Evolutionary conservation across 2,113 vertebrate genomes (phyloP).

Genomic region (Tapirus terrestris): DNA sequence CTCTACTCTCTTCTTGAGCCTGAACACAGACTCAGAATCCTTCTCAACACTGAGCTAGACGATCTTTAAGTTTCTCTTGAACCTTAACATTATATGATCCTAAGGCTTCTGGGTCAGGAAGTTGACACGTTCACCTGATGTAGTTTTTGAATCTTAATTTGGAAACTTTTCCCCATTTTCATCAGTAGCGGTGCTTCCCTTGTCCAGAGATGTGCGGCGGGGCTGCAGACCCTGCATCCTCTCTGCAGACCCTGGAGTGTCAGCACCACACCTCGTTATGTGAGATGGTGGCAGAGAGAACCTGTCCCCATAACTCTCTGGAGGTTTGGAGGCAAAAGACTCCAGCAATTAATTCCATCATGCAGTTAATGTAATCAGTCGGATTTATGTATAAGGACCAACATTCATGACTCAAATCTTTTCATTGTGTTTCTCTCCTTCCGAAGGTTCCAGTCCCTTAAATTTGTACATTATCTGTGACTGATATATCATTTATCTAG

Average conservation of each 20-base stretch:
- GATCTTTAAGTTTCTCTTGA: neutral
- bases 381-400: slow-evolving; percentile 80
- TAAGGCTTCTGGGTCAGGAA: neutral
- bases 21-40: neutral
- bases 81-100: neutral
- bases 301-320: neutral
- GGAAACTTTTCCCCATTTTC: neutral
- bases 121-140: too few species aligned
- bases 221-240: neutral
- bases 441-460: slow-evolving; percentile 84
- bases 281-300: neutral
- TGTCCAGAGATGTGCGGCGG: neutral
- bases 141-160: neutral
- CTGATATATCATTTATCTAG: slow-evolving; percentile 83
- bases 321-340: neutral
- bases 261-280: rapidly evolving
- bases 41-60: neutral
- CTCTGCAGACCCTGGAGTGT: neutral
- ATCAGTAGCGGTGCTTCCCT: neutral
- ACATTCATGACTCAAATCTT: slow-evolving; percentile 74
- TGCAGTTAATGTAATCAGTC: slow-evolving; percentile 64
- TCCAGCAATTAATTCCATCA: slow-evolving; percentile 47
- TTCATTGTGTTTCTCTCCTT: slow-evolving; percentile 35
- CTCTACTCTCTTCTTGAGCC: neutral
- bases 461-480: slow-evolving; percentile 82